These are phyloP conservation scores for Nematostella vectensis DNA, from an alignment of 92 coral and sea anemone species.

Conservation along the genomic window DNA sequence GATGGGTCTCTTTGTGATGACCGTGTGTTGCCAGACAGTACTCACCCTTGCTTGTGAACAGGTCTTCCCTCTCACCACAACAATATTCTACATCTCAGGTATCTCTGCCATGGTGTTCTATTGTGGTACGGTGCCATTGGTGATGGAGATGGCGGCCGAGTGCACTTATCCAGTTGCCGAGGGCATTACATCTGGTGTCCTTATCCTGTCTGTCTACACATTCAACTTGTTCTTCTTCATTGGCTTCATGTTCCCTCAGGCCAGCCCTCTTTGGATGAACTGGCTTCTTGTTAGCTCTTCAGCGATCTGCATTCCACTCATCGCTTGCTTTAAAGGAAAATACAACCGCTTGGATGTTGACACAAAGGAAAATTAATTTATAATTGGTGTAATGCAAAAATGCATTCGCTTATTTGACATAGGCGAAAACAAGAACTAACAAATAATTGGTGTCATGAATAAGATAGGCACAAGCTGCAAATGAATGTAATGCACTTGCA, in stretches of 20 bases:
- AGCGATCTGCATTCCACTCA: slow-evolving; percentile 61
- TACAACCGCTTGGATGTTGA: slow-evolving; percentile 79
- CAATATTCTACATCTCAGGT: slow-evolving; percentile 60
- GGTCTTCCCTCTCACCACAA: slow-evolving; percentile 65
- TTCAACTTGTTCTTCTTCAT: slow-evolving; percentile 77
- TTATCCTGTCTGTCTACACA: slow-evolving; percentile 65
- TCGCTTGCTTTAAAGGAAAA: slow-evolving; percentile 52
- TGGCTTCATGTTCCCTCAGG: slow-evolving; percentile 86
- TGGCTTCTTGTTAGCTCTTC: slow-evolving; percentile 82
- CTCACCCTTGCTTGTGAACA: slow-evolving; percentile 77
- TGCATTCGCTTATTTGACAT: too few relatives aligned
- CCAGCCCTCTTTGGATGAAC: slow-evolving; percentile 94
- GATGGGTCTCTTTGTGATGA: slow-evolving; percentile 44
- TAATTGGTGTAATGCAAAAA: too few relatives aligned
- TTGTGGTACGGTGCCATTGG: slow-evolving; percentile 68
- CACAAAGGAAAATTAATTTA: slow-evolving; percentile 19
- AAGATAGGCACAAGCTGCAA: too few relatives aligned
- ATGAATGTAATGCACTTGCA: too few relatives aligned
- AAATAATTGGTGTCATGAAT: too few relatives aligned
- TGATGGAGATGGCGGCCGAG: slow-evolving; percentile 89
- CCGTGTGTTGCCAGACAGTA: slow-evolving; percentile 59
- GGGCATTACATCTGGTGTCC: slow-evolving; percentile 88
- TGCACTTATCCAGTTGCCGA: slow-evolving; percentile 95
- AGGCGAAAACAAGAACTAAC: too few relatives aligned
- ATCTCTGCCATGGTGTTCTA: slow-evolving; percentile 57